Percentiles rank a stretch among this genome's conserved stretches.
Conservation (phyloP, 2,888 invertebrate genomes). For the Megamerina dolium region DNA sequence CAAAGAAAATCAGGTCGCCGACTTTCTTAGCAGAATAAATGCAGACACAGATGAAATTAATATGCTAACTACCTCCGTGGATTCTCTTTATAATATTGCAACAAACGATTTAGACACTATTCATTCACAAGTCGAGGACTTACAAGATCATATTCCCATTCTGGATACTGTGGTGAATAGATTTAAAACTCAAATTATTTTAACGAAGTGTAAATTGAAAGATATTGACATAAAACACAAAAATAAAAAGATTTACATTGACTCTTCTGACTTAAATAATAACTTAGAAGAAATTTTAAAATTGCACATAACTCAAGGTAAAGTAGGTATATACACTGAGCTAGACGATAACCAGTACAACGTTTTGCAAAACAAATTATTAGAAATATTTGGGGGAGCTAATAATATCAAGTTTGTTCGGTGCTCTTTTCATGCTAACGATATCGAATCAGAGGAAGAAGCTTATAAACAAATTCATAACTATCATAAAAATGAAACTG, state of each 20-base stretch:
- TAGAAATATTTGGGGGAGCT: conserved; percentile 14
- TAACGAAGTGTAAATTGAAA: conserved; percentile 8
- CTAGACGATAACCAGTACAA: conserved; percentile 11
- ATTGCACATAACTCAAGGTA: conserved; percentile 7
- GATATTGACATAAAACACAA: conserved; percentile 6
- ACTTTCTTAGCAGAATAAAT: conserved; percentile 10
- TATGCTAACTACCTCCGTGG: neutral
- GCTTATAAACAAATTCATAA: conserved; percentile 17
- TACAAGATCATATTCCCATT: conserved; percentile 4
- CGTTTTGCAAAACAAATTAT: conserved; percentile 17
- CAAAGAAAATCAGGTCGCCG: conserved; percentile 5
- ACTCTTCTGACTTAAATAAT: conserved; percentile 7
- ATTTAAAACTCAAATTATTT: conserved; percentile 9
- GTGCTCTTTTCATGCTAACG: conserved; percentile 14
- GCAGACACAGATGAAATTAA: conserved; percentile 5
- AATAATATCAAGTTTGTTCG: conserved; percentile 15
- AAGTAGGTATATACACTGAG: conserved; percentile 15
- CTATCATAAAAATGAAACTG: conserved; percentile 19
- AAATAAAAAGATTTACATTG: conserved; percentile 13
- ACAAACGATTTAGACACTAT: conserved; percentile 2
- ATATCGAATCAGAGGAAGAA: conserved; percentile 17
- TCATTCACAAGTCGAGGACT: conserved; percentile 5
- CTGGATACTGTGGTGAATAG: conserved; percentile 5
- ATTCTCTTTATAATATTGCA: conserved; percentile 5
- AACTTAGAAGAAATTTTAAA: conserved; percentile 11